These are phyloP conservation scores for Pterobdella sp. DNA, from an alignment of 2,888 invertebrate species.

Conservation along the genomic window DNA sequence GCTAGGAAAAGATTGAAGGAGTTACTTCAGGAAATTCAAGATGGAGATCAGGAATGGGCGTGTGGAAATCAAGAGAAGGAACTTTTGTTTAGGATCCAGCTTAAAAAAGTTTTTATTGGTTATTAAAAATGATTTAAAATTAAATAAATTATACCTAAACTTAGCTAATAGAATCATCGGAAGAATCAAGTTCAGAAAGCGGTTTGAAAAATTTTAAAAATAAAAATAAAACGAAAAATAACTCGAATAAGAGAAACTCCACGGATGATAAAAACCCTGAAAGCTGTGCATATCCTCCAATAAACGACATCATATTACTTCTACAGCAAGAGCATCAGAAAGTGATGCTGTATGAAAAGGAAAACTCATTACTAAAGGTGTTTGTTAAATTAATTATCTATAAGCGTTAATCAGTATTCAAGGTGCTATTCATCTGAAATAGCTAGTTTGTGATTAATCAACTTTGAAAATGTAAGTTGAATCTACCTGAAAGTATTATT, in stretches of 20 bases:
- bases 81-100: neutral
- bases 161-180: neutral
- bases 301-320: neutral
- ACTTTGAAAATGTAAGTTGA: too few species aligned
- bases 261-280: neutral
- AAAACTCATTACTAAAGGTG: neutral
- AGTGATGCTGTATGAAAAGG: neutral
- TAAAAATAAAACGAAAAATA: neutral
- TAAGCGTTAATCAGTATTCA: too few species aligned
- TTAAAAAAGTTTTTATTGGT: neutral
- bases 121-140: neutral
- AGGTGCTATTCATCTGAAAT: too few species aligned
- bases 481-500: too few species aligned
- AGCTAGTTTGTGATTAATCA: too few species aligned
- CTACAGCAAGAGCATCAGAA: constrained; percentile 11
- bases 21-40: neutral
- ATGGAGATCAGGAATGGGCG: neutral
- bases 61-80: neutral
- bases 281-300: neutral
- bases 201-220: neutral
- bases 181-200: neutral
- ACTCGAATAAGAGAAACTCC: neutral
- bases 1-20: neutral
- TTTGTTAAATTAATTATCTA: too few species aligned
- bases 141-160: neutral